Evolutionary conservation across 2,113 vertebrate genomes (phyloP).

Genomic region (Paratilapia polleni): DNA sequence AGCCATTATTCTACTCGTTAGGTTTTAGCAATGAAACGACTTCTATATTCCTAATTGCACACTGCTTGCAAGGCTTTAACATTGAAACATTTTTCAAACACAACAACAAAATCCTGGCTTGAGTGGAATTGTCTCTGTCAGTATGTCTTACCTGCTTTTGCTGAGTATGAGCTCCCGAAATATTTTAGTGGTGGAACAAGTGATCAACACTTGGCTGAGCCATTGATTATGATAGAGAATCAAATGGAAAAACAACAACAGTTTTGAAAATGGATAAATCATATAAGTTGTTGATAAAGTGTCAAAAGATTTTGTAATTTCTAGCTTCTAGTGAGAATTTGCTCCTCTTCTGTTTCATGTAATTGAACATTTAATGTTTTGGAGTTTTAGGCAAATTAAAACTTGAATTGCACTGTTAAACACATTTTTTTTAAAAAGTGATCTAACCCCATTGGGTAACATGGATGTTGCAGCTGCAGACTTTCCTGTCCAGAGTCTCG

Average conservation of each 20-base stretch:
- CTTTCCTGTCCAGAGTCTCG: constrained; percentile 21
- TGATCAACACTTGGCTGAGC: not conserved
- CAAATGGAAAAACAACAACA: not conserved
- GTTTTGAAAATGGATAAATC: not conserved
- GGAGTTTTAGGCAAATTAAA: not conserved
- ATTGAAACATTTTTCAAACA: too few relatives aligned
- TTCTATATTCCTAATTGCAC: not conserved
- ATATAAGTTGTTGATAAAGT: not conserved
- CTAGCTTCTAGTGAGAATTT: not conserved
- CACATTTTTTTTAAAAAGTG: not conserved
- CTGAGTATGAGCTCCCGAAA: not conserved
- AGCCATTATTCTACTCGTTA: not conserved
- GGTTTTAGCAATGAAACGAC: constrained; percentile 1
- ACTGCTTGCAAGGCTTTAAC: not conserved
- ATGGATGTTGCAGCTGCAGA: constrained; percentile 38
- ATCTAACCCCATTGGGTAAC: not conserved
- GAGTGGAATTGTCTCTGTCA: not conserved
- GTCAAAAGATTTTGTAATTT: rapidly evolving
- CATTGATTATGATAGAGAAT: not conserved
- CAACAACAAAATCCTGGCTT: constrained; percentile 9
- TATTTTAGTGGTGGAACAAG: not conserved
- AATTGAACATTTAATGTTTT: not conserved
- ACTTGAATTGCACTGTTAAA: not conserved
- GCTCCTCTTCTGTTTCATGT: not conserved
- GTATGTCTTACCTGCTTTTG: not conserved